Evolutionary conservation across 2,113 vertebrate genomes (phyloP), one percentile per base, ranked within the genome.

Genomic region (Pachycephala philippinensis): DNA sequence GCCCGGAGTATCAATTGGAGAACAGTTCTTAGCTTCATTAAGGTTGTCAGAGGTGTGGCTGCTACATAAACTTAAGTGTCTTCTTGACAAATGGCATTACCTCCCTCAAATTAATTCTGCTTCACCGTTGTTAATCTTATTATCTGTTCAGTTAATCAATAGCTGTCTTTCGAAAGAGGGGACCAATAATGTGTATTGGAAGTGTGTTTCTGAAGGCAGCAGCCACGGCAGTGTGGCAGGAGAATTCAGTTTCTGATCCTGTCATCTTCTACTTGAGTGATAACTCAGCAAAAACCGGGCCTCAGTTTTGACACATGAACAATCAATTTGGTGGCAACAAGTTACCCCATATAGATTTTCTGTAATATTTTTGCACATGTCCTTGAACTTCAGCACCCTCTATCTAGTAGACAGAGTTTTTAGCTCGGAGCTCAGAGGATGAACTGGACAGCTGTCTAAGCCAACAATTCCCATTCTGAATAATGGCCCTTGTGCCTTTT

Each of bases 41-140:
- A 57, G 30, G 72, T 82, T 95, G 74, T 93, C 94, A 94, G 85
- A 95, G 80, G 59, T 68, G 75, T 92, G 95, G 94, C 90, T 95
- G 89, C 44, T 80, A 74, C 61, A 53, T 89, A 96, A 80, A 97
- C 96, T 37, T 97, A 93, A 97, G 96, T 96, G 97, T 98, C 97
- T 96, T 95, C 97, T 97, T 95, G 94, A 92, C 75, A 94, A 98
- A 97, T 97, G 91, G 84, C 97, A 97, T 98, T 98, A 97, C 94
- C 93, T 98, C 97, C 94, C 87, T 98, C 97, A 97, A 96, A 96
- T 97, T 98, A 93, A 97, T 98, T 97, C 97, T 96, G 45, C 97
- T 98, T 97, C 71, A 19, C 96, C 96, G 88, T 97, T 94, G 89
- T 96, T 98, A 98, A 98, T 96, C 90, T 97, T 91, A 92, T 97